A percentile compares a stretch with the other conserved stretches of the same genome.
These are phyloP conservation scores for Engystomops pustulosus DNA, from an alignment of 2,113 vertebrate species.

Conservation along the genomic window DNA sequence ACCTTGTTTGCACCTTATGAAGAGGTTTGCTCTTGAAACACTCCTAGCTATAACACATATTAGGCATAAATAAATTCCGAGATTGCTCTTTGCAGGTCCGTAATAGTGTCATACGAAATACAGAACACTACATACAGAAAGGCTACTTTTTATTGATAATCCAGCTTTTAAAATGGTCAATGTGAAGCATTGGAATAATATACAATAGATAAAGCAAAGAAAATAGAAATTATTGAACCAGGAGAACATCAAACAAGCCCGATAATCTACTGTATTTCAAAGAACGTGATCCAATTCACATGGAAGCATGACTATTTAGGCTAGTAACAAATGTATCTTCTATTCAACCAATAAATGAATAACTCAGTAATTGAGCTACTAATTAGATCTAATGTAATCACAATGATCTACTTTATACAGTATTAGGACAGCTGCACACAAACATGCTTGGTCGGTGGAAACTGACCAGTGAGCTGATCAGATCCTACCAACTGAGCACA, in stretches of 20 bases:
- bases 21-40: conserved; percentile 10
- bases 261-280: not conserved
- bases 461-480: too few relatives aligned
- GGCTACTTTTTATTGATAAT: not conserved
- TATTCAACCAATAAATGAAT: not conserved
- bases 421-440: too few relatives aligned
- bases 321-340: not conserved
- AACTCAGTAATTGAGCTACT: not conserved
- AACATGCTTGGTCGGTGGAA: too few relatives aligned
- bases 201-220: not conserved
- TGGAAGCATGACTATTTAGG: not conserved
- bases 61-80: not conserved
- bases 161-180: not conserved
- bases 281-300: not conserved
- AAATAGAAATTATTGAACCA: conserved; percentile 13
- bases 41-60: conserved; percentile 18
- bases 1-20: conserved; percentile 33
- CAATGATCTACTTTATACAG: not conserved
- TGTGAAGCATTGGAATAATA: not conserved
- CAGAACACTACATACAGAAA: not conserved
- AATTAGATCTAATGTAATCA: not conserved
- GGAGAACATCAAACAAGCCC: not conserved
- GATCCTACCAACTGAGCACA: too few relatives aligned
- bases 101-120: not conserved
- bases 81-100: not conserved